A percentile compares a stretch with the other conserved stretches of the same genome.
phyloP scores from a whole-genome alignment of 2,888 invertebrate genomes.

The Hybos culiciformis region DNA sequence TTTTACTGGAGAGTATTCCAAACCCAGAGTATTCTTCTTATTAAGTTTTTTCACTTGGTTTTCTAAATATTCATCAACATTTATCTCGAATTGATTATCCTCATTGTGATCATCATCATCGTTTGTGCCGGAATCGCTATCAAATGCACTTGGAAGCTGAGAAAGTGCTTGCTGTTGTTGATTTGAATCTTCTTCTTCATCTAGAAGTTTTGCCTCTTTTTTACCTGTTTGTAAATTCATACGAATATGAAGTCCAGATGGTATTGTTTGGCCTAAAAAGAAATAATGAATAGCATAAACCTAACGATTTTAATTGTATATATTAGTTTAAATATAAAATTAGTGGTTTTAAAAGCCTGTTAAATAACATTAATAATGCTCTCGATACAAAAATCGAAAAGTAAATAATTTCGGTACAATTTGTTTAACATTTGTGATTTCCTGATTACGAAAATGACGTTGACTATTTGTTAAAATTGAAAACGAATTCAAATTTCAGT shows the following conservation, averaged over 20 bases:
- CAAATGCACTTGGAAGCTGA: constrained; percentile 13
- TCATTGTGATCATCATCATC: constrained; percentile 17
- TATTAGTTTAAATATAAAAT: background rate
- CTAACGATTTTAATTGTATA: background rate
- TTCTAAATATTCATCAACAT: constrained; percentile 25
- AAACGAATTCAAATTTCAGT: no score
- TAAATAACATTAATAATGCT: no score
- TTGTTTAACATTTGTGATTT: no score
- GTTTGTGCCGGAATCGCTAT: constrained; percentile 15
- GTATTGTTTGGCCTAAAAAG: constrained; percentile 51
- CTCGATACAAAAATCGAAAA: background rate
- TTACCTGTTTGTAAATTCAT: constrained; percentile 61
- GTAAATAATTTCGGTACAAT: no score
- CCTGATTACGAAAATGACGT: no score
- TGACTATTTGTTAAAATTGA: no score
- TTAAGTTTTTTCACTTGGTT: constrained; percentile 35
- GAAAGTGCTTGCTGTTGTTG: constrained; percentile 13
- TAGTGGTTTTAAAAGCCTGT: background rate
- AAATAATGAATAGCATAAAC: no score
- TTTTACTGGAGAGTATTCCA: constrained; percentile 26
- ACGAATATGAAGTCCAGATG: constrained; percentile 58
- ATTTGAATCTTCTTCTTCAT: constrained; percentile 36
- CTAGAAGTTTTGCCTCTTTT: constrained; percentile 60
- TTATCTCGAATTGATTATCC: constrained; percentile 18
- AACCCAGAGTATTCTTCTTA: constrained; percentile 16